Evolutionary conservation across 2,113 vertebrate species (phyloP), one percentile per base, ranked within the genome.

Genomic region (Physeter macrocephalus): DNA sequence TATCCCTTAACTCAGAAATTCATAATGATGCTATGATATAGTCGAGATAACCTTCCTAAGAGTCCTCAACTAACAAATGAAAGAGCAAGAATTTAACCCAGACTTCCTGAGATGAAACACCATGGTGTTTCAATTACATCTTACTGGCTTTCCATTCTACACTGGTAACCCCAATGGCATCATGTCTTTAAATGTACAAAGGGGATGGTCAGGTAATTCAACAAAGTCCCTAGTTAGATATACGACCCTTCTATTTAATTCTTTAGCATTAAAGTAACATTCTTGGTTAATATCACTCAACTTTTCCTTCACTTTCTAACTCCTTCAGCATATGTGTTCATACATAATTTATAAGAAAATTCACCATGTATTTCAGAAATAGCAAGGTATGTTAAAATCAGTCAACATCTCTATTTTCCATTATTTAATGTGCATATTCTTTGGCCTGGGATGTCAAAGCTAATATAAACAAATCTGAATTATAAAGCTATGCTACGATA

Each of bases 381-480:
- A 85, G 8, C 4, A 94, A 95, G 52, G 54, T 9, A 85, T 92
- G 39, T 34, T 88, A 88, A 95, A 90, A 59, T 90, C 62, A 43
- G n/a, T 64, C 6, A 74, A 9, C 0, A 93, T 7, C 23, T 77
- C 25, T 62, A 69, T 75, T 71, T 74, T 93, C 49, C 15, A 77
- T 66, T 93, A 89, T 49, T 81, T 93, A 95, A 94, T 88, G 41
- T 23, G 14, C 5, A 14, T 41, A 85, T 64, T 85, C 59, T 95
- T 81, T 88, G 62, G 12, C 25, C 6, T 77, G 61, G 49, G 49
- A 89, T 87, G 81, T 67, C 90, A 93, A 80, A 41, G 29, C 12
- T 46, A 91, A 64, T 39, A 88, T 6, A 92, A 77, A 80, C 29
- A 83, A 92, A 92, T 62, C 54, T 89, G 62, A 96, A 29, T 94